phyloP scores from a whole-genome alignment of 2,888 invertebrate genomes.

The Dione vanillae region DNA sequence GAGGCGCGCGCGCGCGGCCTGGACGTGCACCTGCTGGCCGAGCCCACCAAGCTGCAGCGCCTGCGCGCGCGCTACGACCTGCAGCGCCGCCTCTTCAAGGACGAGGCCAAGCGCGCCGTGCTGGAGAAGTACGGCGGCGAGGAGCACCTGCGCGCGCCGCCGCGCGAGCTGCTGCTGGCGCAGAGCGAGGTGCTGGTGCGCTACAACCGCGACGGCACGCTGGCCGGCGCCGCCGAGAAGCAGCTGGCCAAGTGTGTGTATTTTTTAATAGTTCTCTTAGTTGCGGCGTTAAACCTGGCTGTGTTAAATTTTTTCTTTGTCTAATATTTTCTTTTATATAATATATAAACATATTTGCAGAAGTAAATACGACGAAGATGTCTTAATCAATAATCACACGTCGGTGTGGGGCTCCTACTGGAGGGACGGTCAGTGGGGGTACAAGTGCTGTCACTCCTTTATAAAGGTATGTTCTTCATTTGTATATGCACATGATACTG shows the following conservation, averaged over 20 bases:
- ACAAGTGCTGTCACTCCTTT: conserved; percentile 96
- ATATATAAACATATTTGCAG: conserved; percentile 65
- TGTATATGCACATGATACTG: no score
- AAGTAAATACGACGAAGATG: conserved; percentile 97
- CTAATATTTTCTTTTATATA: no score
- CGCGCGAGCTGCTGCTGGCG: conserved; percentile 94
- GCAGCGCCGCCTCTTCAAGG: conserved; percentile 95
- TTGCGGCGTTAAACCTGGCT: no score
- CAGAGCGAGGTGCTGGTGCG: conserved; percentile 98
- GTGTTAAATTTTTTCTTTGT: no score
- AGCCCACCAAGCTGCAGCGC: conserved; percentile 98
- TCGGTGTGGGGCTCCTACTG: conserved; percentile 98
- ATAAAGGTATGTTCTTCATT: conserved; percentile 84
- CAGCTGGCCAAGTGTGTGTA: conserved; percentile 90
- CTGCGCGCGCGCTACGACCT: conserved; percentile 95
- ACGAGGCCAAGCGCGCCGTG: conserved; percentile 92
- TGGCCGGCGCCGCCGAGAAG: conserved; percentile 94
- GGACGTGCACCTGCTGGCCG: conserved; percentile 97
- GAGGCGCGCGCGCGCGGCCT: conserved; percentile 96
- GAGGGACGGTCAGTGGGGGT: conserved; percentile 97
- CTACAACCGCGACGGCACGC: conserved; percentile 96
- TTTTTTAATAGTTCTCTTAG: no score
- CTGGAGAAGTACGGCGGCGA: conserved; percentile 97
- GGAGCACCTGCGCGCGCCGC: conserved; percentile 94
- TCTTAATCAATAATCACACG: conserved; percentile 95